Evolutionary conservation across 2,113 vertebrate genomes (phyloP).

Genomic region (Tragulus kanchil): DNA sequence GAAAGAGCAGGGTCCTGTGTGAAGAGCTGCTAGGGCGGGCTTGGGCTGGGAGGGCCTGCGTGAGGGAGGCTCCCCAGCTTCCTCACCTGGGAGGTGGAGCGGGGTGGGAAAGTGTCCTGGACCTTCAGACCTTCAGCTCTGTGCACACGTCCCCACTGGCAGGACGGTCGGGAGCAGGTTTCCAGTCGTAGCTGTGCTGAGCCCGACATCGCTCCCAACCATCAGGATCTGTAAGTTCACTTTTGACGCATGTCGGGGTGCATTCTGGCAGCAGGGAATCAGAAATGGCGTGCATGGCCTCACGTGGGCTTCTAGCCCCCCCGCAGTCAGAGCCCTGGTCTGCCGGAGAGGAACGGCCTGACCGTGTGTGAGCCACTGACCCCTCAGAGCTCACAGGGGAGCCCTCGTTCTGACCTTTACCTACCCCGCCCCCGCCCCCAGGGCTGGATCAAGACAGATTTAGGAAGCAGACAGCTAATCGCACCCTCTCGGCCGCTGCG

Average conservation of each 20-base stretch:
- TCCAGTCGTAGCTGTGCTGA: not conserved
- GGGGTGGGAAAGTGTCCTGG: not conserved
- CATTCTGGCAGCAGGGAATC: not conserved
- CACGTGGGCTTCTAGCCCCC: not conserved
- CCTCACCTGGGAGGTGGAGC: not conserved
- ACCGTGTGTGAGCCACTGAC: not conserved
- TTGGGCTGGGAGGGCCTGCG: not conserved
- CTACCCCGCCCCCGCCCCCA: not conserved
- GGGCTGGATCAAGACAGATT: not conserved
- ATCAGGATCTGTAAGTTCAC: not conserved
- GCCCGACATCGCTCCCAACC: not conserved
- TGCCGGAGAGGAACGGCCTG: not conserved
- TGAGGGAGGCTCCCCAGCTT: too few relatives aligned
- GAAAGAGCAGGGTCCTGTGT: accelerated
- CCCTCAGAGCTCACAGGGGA: not conserved
- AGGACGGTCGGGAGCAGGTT: not conserved
- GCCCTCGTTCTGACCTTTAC: not conserved
- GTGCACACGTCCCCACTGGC: not conserved
- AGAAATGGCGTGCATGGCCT: not conserved
- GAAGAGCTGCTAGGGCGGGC: accelerated
- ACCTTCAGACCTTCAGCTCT: not conserved
- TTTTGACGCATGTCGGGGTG: not conserved
- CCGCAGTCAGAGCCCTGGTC: not conserved
- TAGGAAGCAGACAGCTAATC: not conserved
- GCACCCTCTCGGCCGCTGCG: not conserved